Evolutionary conservation across 1,140 invertebrate genomes (phyloP).

Genomic region (Lasaia peninsularis): DNA sequence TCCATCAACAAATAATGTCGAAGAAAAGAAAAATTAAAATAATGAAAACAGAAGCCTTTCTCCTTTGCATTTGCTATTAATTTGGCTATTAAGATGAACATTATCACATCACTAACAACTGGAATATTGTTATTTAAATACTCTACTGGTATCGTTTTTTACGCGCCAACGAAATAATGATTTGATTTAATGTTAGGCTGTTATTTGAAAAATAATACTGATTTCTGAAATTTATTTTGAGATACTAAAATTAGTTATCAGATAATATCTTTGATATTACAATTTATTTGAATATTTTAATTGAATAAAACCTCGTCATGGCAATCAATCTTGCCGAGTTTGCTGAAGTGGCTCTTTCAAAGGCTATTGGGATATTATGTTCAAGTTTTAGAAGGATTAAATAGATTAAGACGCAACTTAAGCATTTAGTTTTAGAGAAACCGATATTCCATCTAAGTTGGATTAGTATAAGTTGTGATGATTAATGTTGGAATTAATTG

Average conservation of each 20-base stretch:
- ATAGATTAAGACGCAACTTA: conserved; percentile 1
- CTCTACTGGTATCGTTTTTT: too few species aligned
- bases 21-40: too few species aligned
- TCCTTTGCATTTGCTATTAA: too few species aligned
- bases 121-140: too few species aligned
- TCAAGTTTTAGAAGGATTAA: conserved; percentile 3
- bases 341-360: conserved; percentile 5
- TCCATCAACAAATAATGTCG: too few species aligned
- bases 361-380: conserved; percentile 6
- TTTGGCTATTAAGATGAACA: too few species aligned
- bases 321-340: conserved; percentile 7
- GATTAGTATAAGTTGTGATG: background rate
- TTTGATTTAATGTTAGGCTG: background rate
- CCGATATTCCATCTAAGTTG: background rate
- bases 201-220: too few species aligned
- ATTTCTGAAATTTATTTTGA: too few species aligned
- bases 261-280: background rate
- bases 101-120: too few species aligned
- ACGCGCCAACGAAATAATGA: too few species aligned
- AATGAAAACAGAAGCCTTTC: too few species aligned
- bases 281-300: conserved; percentile 2
- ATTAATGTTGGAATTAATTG: background rate
- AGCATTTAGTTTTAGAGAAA: background rate
- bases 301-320: background rate
- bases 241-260: background rate